Conservation (phyloP, 2,113 vertebrate species). For the Mungos mungo region DNA sequence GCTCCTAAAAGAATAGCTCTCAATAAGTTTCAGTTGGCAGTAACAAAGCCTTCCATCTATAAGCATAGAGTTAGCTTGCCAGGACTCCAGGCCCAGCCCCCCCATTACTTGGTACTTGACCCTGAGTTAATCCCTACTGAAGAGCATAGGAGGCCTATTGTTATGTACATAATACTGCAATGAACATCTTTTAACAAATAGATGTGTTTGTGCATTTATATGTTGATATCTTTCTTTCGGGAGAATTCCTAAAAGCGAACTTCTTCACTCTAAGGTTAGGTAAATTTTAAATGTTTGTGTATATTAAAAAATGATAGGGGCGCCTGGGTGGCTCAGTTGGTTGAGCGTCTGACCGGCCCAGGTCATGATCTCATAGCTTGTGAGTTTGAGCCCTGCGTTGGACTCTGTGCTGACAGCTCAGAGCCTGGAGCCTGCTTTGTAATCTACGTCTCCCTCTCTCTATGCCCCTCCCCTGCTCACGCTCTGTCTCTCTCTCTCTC, state of each 20-base stretch:
- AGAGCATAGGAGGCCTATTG: neutral
- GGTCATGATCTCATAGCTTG: no score
- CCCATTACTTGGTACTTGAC: neutral
- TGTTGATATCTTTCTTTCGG: neutral
- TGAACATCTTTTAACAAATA: conserved; percentile 13
- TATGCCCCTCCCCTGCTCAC: no score
- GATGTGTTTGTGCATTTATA: neutral
- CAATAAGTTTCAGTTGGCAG: neutral
- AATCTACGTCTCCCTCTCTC: no score
- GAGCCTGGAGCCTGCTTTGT: no score
- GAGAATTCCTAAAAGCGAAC: conserved; percentile 1
- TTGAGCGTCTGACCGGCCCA: no score
- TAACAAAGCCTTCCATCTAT: neutral
- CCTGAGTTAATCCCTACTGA: neutral
- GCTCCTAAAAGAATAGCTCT: neutral
- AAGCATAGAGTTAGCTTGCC: neutral
- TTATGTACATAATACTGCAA: neutral
- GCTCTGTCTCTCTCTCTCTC: no score
- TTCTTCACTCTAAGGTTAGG: neutral
- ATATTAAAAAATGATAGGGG: neutral
- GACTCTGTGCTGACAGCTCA: no score
- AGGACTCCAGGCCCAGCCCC: neutral
- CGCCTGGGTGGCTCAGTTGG: no score
- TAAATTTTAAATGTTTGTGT: neutral
- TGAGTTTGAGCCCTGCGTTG: no score